Evolutionary conservation across 2,888 invertebrate species (phyloP).

Genomic region (Ellobium chinense): DNA sequence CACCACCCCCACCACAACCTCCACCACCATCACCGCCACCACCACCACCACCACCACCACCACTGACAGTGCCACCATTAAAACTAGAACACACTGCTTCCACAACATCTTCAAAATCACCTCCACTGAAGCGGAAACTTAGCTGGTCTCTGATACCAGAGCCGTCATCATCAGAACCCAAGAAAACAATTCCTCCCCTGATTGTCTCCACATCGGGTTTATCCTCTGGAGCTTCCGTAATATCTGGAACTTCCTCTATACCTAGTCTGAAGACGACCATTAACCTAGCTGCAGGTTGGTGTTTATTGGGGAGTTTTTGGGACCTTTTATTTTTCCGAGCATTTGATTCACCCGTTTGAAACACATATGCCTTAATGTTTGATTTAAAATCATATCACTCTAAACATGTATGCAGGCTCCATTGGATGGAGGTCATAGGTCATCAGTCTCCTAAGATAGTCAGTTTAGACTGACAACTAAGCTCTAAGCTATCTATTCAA

Average conservation of each 20-base stretch:
- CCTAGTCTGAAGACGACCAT: constrained; percentile 36
- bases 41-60: background rate
- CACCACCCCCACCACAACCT: background rate
- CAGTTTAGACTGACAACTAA: no score
- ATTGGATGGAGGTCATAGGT: no score
- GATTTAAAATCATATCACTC: no score
- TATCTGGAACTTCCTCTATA: background rate
- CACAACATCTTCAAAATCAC: background rate
- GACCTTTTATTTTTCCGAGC: no score
- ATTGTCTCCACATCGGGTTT: constrained; percentile 23
- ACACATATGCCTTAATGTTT: no score
- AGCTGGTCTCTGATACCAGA: background rate
- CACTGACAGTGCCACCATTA: background rate
- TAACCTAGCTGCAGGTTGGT: constrained; percentile 33
- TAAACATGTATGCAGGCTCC: no score
- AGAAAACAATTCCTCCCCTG: constrained; percentile 26
- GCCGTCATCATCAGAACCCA: background rate
- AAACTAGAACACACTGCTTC: background rate
- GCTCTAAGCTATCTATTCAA: no score
- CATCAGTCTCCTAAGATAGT: no score
- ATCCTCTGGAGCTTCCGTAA: background rate
- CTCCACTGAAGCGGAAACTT: constrained; percentile 25
- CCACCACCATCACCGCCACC: background rate
- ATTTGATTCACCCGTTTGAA: no score
- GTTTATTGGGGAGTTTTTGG: no score